phyloP scores from a whole-genome alignment of 2,797 vertebrate species.

The Molothrus aeneus region DNA sequence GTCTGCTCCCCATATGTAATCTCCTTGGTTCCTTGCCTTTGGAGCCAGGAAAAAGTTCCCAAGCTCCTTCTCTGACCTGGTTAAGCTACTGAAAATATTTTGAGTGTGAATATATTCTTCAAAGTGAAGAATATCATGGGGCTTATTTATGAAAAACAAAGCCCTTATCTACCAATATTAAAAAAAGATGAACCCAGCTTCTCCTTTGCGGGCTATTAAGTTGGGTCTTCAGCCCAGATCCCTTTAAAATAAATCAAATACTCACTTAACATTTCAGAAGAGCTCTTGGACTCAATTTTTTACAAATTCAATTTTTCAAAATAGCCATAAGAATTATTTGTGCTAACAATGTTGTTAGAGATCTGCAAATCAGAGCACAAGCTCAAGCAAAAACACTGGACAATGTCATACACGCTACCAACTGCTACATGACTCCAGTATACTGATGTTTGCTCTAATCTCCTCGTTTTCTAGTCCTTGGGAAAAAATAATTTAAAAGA shows the following conservation, averaged over 20 bases:
- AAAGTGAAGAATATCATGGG: not conserved
- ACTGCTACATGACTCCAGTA: not conserved
- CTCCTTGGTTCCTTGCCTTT: not conserved
- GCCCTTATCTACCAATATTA: not conserved
- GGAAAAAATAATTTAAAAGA: not conserved
- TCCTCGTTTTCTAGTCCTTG: not conserved
- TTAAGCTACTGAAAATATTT: not conserved
- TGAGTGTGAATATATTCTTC: not conserved
- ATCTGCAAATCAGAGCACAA: not conserved
- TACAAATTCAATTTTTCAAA: not conserved
- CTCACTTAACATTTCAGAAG: not conserved
- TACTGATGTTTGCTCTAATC: not conserved
- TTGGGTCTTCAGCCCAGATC: not conserved
- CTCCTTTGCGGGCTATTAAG: not conserved
- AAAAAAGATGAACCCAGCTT: not conserved
- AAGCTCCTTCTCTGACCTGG: not conserved
- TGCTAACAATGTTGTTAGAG: not conserved
- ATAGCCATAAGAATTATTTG: not conserved
- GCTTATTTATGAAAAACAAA: not conserved
- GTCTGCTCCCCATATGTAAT: not conserved
- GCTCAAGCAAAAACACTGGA: not conserved
- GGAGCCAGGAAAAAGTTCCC: not conserved
- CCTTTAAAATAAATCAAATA: not conserved
- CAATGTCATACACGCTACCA: not conserved
- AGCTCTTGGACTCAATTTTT: not conserved